phyloP scores from a whole-genome alignment of 2,797 vertebrate genomes.

The Cynodonichthys magdalenae region DNA sequence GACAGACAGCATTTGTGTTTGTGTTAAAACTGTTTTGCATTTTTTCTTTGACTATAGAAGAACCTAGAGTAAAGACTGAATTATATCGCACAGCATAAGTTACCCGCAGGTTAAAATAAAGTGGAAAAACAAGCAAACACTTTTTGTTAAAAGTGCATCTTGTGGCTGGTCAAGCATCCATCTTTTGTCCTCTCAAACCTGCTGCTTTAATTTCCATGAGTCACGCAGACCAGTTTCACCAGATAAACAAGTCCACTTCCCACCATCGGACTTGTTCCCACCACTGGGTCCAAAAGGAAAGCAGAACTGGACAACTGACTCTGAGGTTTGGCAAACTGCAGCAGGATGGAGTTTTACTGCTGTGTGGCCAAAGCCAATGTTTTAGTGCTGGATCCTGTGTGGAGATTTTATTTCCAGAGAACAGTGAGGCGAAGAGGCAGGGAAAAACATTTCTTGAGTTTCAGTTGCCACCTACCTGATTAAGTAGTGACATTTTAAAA shows the following conservation, averaged over 20 bases:
- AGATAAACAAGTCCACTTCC: slow-evolving; percentile 45
- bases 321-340: slow-evolving; percentile 46
- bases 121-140: background rate
- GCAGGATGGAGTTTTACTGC: slow-evolving; percentile 42
- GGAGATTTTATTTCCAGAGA: slow-evolving; percentile 41
- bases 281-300: slow-evolving; percentile 24
- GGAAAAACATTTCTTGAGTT: background rate
- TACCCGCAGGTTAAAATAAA: no score
- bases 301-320: slow-evolving; percentile 7
- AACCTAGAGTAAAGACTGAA: no score
- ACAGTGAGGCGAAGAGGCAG: slow-evolving; percentile 16
- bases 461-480: slow-evolving; percentile 2
- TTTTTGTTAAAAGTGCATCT: background rate
- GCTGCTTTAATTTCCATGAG: slow-evolving; percentile 19
- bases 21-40: no score
- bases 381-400: slow-evolving; percentile 33
- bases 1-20: no score
- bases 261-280: slow-evolving; percentile 32
- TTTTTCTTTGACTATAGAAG: no score
- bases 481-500: slow-evolving; percentile 7
- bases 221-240: slow-evolving; percentile 30
- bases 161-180: background rate
- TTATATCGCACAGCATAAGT: no score
- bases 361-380: slow-evolving; percentile 33
- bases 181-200: background rate